phyloP scores from a whole-genome alignment of 2,888 invertebrate species.

The Sclerodermus sp. region DNA sequence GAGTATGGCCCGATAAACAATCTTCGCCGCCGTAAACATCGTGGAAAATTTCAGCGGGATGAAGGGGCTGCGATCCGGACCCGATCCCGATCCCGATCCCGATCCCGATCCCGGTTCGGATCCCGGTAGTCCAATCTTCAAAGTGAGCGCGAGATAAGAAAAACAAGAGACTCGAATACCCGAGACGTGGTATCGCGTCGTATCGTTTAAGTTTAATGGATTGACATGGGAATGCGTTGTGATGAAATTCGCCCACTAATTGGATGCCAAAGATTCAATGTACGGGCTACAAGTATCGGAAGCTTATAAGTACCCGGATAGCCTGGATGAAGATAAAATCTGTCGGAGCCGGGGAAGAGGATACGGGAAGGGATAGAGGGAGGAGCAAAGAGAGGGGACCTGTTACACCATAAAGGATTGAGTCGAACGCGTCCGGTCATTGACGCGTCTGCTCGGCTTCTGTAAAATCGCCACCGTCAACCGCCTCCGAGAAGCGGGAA shows the following conservation, averaged over 20 bases:
- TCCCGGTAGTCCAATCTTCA: too few species aligned
- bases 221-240: conserved; percentile 1
- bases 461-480: conserved; percentile 11
- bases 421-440: conserved; percentile 22
- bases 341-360: conserved; percentile 1
- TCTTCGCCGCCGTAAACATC: too few species aligned
- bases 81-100: too few species aligned
- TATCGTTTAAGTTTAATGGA: too few species aligned
- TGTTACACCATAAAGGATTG: conserved; percentile 25
- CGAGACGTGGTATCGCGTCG: too few species aligned
- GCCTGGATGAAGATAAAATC: not conserved
- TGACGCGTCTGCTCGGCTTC: conserved; percentile 22
- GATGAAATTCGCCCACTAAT: conserved; percentile 16
- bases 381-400: conserved; percentile 17
- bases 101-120: too few species aligned
- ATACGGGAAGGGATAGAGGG: not conserved
- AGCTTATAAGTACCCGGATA: conserved; percentile 5
- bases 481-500: too few species aligned
- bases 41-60: too few species aligned
- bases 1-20: too few species aligned
- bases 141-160: too few species aligned
- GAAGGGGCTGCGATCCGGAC: too few species aligned
- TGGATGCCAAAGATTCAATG: conserved; percentile 19
- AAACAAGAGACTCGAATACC: too few species aligned
- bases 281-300: conserved; percentile 4